Conservation (phyloP, 2,797 vertebrate genomes). For the Cyprinella venusta region DNA sequence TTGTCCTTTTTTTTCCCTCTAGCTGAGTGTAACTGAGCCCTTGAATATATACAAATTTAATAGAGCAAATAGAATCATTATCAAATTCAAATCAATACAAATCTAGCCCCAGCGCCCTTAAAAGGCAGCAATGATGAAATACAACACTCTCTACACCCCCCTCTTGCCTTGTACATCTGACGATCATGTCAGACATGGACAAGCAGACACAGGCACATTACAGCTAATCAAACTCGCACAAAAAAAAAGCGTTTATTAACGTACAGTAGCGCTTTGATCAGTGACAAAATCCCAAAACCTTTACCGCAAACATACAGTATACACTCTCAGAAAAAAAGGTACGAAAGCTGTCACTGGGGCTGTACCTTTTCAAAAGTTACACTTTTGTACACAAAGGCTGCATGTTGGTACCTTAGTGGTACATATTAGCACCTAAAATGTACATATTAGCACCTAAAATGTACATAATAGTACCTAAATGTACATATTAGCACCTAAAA, state of each 20-base stretch:
- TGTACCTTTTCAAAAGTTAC: no score
- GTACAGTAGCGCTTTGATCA: constrained; percentile 74
- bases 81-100: constrained; percentile 86
- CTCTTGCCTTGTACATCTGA: constrained; percentile 71
- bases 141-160: constrained; percentile 77
- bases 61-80: constrained; percentile 86
- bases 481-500: no score
- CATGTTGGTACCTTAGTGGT: no score
- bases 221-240: constrained; percentile 77
- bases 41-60: constrained; percentile 83
- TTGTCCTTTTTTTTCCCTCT: constrained; percentile 70
- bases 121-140: constrained; percentile 83
- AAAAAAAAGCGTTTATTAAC: constrained; percentile 80
- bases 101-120: constrained; percentile 77
- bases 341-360: no score
- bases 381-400: no score
- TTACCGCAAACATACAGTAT: constrained; percentile 66
- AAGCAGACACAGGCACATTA: constrained; percentile 78
- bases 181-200: constrained; percentile 75
- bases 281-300: constrained; percentile 71
- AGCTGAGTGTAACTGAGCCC: constrained; percentile 77
- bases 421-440: no score
- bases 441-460: no score
- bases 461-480: no score
- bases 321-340: no score